Evolutionary conservation across 2,888 invertebrate species (phyloP).

Genomic region (Mimumesa dahlbomi): DNA sequence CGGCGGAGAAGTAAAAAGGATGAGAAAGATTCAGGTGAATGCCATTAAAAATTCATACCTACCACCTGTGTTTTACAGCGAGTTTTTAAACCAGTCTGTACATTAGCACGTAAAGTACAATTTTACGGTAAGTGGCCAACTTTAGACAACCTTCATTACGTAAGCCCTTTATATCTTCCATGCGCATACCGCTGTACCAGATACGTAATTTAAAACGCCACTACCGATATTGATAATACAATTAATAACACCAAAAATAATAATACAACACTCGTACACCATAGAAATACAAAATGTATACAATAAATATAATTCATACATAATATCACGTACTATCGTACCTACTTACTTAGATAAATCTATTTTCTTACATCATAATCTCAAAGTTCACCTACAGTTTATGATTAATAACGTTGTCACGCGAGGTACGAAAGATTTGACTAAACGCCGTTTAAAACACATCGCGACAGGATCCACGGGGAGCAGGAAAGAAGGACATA

Average conservation of each 20-base stretch:
- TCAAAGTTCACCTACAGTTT: no score
- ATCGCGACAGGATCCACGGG: conserved; percentile 26
- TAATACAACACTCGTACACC: neutral
- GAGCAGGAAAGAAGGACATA: conserved; percentile 31
- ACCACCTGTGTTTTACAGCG: conserved; percentile 38
- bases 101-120: conserved; percentile 46
- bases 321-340: no score
- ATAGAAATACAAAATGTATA: no score
- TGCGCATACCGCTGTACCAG: no score
- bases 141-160: conserved; percentile 39
- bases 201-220: no score
- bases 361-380: neutral
- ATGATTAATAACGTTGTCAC: conserved; percentile 17
- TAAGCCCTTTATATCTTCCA: conserved; percentile 25
- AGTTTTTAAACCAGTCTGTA: conserved; percentile 35
- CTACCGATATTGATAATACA: no score
- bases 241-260: no score
- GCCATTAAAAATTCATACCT: conserved; percentile 57
- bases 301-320: no score
- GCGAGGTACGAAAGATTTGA: conserved; percentile 13
- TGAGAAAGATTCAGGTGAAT: conserved; percentile 26
- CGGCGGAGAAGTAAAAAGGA: conserved; percentile 29
- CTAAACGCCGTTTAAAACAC: conserved; percentile 12
- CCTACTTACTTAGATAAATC: no score
- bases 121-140: conserved; percentile 61